Evolutionary conservation across 1,140 invertebrate genomes (phyloP), one percentile per base, ranked within the genome.

Genomic region (Mactra quadrangularis): DNA sequence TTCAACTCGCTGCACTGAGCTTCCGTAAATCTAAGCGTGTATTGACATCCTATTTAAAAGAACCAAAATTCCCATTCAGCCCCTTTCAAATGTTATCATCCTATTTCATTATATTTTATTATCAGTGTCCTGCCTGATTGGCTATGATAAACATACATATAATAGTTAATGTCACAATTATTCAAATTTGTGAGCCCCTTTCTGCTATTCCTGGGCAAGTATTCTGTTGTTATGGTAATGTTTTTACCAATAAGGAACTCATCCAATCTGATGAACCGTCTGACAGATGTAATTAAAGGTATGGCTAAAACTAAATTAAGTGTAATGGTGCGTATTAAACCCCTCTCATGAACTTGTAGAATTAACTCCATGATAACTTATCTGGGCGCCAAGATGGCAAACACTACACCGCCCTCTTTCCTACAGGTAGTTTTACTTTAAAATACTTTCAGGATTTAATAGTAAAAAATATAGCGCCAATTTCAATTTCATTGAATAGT

Each of bases 251-350:
- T 68, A 50, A 47, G 64, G 64, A 41, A 68, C 47, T 27, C 45
- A 19, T 41, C 15, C 19, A 22, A 33, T 27, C 47, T 68, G 64
- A 68, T 68, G 64, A 50, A 41, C 45, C 64, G 64, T 3, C 45
- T 68, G 64, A 68, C 64, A 68, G 64, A 68, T 47, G 41, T 68
- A 68, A 68, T 68, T 68, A 68, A 68, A 68, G 38, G 1, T 27
- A 50, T 68, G 64, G 64, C 33, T 41, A 68, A 41, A 22, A 47
- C 41, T 68, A 50, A 68, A 68, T 68, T 50, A 27, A 19, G 64
- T 50, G 64, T 68, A 68, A 68, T 68, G 64, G 15, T 41, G 64
- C 64, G 22, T 68, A 41, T 6, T 31, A 47, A 68, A 68, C 25
- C 31, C 41, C 47, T 47, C 45, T n/a, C 64, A 47, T 50, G 41